These are phyloP conservation scores for Drosophila murphyi DNA, from an alignment of 1,140 invertebrate genomes.

Conservation along the genomic window DNA sequence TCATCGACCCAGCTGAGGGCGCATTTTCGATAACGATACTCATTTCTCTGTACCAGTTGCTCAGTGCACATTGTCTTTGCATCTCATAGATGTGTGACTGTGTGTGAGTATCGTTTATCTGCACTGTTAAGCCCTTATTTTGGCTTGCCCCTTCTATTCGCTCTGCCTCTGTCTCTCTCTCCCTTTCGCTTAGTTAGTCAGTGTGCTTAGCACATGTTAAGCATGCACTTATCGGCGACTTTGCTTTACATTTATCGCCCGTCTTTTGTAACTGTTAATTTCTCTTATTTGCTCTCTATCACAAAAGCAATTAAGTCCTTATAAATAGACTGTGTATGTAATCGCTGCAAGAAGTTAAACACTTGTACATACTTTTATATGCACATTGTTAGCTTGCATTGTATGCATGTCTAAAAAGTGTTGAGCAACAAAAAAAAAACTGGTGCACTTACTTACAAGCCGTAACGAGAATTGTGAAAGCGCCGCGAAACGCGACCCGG, in stretches of 20 bases:
- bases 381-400: slow-evolving; percentile 6
- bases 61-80: slow-evolving; percentile 4
- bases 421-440: not conserved
- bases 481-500: slow-evolving; percentile 12
- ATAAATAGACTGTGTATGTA: slow-evolving; percentile 27
- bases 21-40: slow-evolving; percentile 33
- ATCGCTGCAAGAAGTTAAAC: slow-evolving; percentile 25
- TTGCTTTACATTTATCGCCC: slow-evolving; percentile 46
- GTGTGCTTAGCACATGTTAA: slow-evolving; percentile 36
- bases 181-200: not conserved
- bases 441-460: slow-evolving; percentile 30
- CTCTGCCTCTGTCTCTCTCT: not conserved
- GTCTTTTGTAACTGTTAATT: slow-evolving; percentile 26
- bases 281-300: slow-evolving; percentile 9
- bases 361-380: slow-evolving; percentile 9
- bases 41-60: slow-evolving; percentile 28
- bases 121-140: not conserved
- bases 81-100: not conserved
- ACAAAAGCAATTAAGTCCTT: slow-evolving; percentile 32
- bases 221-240: slow-evolving; percentile 48
- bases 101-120: not conserved
- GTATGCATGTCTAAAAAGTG: slow-evolving; percentile 15
- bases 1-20: slow-evolving; percentile 20
- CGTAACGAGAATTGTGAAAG: slow-evolving; percentile 51
- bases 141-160: slow-evolving; percentile 10